Percentiles rank a stretch among this genome's conserved stretches.
phyloP scores from a whole-genome alignment of 2,888 invertebrate species.

The Trichogramma dendrolimi region DNA sequence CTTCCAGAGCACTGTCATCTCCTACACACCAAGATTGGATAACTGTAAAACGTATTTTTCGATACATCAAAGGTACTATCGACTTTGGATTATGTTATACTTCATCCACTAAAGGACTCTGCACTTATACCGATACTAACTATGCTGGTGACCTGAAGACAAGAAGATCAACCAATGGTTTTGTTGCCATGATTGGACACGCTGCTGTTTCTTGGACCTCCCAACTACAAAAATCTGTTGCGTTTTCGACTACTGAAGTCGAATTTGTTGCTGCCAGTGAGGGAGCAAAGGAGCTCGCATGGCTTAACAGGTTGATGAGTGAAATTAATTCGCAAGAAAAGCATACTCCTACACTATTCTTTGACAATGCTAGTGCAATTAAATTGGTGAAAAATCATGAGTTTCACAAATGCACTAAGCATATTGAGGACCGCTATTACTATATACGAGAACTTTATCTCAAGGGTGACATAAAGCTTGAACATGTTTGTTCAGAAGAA shows the following conservation, averaged over 20 bases:
- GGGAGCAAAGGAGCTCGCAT: conserved; percentile 22
- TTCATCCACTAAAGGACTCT: no score
- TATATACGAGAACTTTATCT: no score
- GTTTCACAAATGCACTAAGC: no score
- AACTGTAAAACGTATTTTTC: conserved; percentile 25
- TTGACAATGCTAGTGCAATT: conserved; percentile 23
- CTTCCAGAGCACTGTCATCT: conserved; percentile 24
- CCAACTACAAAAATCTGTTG: not conserved
- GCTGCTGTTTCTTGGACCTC: no score
- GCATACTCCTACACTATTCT: conserved; percentile 12
- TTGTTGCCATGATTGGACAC: no score
- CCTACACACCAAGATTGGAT: conserved; percentile 14
- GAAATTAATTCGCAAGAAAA: conserved; percentile 8
- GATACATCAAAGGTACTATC: not conserved
- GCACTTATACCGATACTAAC: conserved; percentile 4
- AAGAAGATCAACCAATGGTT: no score
- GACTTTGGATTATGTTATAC: no score
- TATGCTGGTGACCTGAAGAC: no score
- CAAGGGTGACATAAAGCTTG: no score
- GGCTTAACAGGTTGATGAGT: conserved; percentile 17
- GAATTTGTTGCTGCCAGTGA: conserved; percentile 26
- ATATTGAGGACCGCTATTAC: no score
- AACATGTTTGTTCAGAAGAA: no score
- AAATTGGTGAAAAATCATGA: not conserved
- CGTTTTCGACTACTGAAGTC: conserved; percentile 14